These are phyloP conservation scores for Mobula hypostoma DNA, from an alignment of 2,113 vertebrate species.

Conservation along the genomic window DNA sequence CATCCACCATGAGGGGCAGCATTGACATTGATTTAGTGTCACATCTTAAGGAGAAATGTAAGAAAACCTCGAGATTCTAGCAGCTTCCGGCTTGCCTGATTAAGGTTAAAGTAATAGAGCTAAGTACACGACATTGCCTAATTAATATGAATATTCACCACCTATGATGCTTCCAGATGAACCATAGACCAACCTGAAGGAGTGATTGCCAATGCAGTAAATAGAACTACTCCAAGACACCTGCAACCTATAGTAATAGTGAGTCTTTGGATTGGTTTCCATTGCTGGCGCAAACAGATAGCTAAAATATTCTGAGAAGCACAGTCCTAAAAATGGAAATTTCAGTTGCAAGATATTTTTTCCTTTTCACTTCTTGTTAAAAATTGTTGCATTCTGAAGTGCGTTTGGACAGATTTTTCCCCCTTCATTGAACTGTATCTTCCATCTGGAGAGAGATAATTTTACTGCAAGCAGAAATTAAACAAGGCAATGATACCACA, in stretches of 20 bases:
- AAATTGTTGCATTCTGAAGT: background rate
- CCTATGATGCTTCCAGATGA: conserved; percentile 14
- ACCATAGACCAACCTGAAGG: background rate
- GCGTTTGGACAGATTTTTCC: background rate
- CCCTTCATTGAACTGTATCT: background rate
- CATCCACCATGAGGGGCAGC: background rate
- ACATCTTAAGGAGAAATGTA: background rate
- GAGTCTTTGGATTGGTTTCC: conserved; percentile 24
- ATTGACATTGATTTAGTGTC: background rate
- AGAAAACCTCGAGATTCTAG: background rate
- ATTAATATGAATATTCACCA: background rate
- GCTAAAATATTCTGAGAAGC: conserved; percentile 18
- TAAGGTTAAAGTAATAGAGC: background rate
- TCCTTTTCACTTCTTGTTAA: conserved; percentile 14
- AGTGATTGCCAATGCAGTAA: background rate
- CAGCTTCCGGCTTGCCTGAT: background rate
- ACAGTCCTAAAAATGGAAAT: background rate
- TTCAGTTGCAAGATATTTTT: background rate
- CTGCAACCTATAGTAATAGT: background rate
- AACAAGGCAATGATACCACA: background rate
- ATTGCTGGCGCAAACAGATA: background rate
- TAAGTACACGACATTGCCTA: background rate
- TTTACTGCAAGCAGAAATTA: conserved; percentile 12
- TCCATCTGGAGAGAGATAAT: background rate
- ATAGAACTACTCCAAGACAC: conserved; percentile 6